Evolutionary conservation across 1,140 invertebrate species (phyloP).

Genomic region (Leucophenga varia): DNA sequence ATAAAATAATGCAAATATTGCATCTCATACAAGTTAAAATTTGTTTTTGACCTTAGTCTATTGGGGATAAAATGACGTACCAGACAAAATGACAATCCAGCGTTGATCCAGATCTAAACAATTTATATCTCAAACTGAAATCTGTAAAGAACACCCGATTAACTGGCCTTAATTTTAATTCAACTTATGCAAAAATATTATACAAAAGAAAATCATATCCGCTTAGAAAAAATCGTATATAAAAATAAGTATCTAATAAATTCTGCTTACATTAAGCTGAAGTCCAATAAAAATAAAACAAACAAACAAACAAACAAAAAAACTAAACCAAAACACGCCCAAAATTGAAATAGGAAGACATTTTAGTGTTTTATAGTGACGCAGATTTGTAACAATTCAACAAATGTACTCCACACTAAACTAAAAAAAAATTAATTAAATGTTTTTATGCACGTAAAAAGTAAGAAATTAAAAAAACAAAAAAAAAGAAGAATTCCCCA

Average conservation of each 20-base stretch:
- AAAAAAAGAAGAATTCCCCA: constrained; percentile 14
- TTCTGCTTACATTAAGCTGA: no score
- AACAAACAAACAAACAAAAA: no score
- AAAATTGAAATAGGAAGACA: constrained; percentile 2
- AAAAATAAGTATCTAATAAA: neutral
- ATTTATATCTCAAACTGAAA: no score
- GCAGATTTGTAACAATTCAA: neutral
- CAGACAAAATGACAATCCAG: no score
- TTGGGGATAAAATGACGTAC: no score
- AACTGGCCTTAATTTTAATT: no score
- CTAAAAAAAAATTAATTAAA: constrained; percentile 45
- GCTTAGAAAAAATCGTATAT: neutral
- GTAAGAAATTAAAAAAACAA: constrained; percentile 10
- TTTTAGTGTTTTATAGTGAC: neutral
- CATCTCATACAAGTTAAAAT: no score
- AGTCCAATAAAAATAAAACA: neutral
- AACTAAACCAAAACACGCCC: neutral
- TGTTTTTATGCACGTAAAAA: constrained; percentile 51
- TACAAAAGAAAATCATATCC: neutral
- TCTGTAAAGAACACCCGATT: no score
- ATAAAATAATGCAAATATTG: no score
- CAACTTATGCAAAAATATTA: constrained; percentile 17
- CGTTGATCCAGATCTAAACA: no score
- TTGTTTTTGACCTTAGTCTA: no score
- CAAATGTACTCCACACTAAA: constrained; percentile 1